A percentile compares a stretch with the other conserved stretches of the same genome.
Conservation (phyloP, 2,888 invertebrate genomes). For the Melanophora roralis region DNA sequence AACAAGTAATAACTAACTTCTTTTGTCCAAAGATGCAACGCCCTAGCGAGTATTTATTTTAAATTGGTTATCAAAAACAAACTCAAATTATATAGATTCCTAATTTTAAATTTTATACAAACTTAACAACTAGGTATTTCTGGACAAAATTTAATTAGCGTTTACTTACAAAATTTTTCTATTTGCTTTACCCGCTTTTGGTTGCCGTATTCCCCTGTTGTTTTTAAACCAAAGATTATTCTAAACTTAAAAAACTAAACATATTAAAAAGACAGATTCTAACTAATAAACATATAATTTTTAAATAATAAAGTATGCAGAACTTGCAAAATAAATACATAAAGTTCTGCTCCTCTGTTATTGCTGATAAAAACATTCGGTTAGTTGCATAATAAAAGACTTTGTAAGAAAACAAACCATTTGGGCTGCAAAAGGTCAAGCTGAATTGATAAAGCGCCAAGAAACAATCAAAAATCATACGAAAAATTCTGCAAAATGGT, state of each 20-base stretch:
- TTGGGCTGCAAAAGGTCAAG: conserved; percentile 15
- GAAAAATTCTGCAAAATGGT: not conserved
- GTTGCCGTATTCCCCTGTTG: not conserved
- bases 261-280: not conserved
- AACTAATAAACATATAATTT: not conserved
- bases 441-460: conserved; percentile 19
- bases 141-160: too few relatives aligned
- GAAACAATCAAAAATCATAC: not conserved
- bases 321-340: not conserved
- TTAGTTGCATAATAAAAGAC: conserved; percentile 50
- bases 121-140: too few relatives aligned
- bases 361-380: conserved; percentile 41
- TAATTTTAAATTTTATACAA: too few relatives aligned
- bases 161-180: too few relatives aligned
- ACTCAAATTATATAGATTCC: too few relatives aligned
- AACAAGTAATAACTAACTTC: too few relatives aligned
- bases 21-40: too few relatives aligned
- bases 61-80: too few relatives aligned
- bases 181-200: not conserved
- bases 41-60: too few relatives aligned
- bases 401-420: conserved; percentile 8
- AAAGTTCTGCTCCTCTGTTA: not conserved
- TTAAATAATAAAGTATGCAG: conserved; percentile 6
- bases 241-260: not conserved
- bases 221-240: not conserved